Evolutionary conservation across 2,888 invertebrate species (phyloP), one percentile per base, ranked within the genome.

Genomic region (Pristionchus entomophagus): DNA sequence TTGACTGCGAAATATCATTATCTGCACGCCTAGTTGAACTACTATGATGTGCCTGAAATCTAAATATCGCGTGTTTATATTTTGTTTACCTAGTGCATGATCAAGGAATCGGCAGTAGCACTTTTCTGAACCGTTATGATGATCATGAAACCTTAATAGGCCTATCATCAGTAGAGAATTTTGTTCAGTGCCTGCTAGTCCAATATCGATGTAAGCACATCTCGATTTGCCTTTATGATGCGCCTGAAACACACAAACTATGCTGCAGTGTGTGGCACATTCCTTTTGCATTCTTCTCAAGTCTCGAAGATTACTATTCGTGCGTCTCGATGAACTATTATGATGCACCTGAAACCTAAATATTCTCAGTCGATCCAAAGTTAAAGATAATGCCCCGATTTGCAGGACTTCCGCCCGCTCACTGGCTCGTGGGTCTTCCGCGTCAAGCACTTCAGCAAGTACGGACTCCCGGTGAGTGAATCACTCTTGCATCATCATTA

Each of bases 341-440:
- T 10, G 29, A 65, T 6, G 26, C 6, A 29, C 65, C 65, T 29
- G 29, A 41, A 8, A 69, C n/a, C 19, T 8, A 6, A 69, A 12
- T 29, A 5, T 19, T 29, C 29, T 51, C 65, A 32, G 26, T 32
- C 12, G 29, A 65, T 65, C 14, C 10, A 6, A n/a, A 26, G 6
- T 59, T n/a, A n/a, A n/a, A n/a, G n/a, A n/a, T n/a, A n/a, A 26
- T 8, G 5, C n/a, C 26, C 26, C 26, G 0, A 2, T 22, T 80
- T 97, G 51, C 84, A 84, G 8, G 98, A 99, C 93, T 99, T 98
- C 94, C 95, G 97, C 0, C 97, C 98, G 0, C 96, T 97, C 94
- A 97, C 97, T 2, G 99, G 99, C 38, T 97, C 97, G 85, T 99
- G 99, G 98, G 97, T 98, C 83, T 99, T 99, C 94, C 89, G 91